Evolutionary conservation across 1,140 invertebrate genomes (phyloP).

Genomic region (Lepidostoma basale): DNA sequence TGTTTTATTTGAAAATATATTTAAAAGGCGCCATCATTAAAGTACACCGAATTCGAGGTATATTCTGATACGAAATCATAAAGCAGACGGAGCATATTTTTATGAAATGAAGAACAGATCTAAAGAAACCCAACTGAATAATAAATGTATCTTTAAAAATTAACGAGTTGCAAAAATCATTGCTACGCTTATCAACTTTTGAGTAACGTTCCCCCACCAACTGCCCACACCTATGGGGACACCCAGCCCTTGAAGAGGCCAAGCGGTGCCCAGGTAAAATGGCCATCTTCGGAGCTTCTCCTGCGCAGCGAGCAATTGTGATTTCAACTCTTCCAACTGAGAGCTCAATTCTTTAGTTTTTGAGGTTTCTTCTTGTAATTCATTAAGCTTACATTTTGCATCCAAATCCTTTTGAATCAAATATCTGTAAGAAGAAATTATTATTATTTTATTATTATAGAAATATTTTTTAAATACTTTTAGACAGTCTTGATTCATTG

Average conservation of each 20-base stretch:
- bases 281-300: slow-evolving; percentile 50
- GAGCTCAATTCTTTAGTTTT: neutral
- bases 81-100: too few relatives aligned
- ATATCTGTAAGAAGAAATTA: neutral
- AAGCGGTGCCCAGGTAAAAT: slow-evolving; percentile 11
- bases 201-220: slow-evolving; percentile 6
- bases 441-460: too few relatives aligned
- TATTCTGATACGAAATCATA: too few relatives aligned
- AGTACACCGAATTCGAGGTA: too few relatives aligned
- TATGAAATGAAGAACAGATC: too few relatives aligned
- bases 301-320: slow-evolving; percentile 48
- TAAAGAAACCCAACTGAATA: too few relatives aligned
- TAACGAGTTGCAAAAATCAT: slow-evolving; percentile 20
- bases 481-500: too few relatives aligned
- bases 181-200: slow-evolving; percentile 14
- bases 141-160: too few relatives aligned
- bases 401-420: neutral
- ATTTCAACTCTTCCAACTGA: slow-evolving; percentile 49
- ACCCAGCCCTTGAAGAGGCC: neutral
- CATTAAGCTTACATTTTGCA: neutral
- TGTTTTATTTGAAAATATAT: too few relatives aligned
- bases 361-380: slow-evolving; percentile 1
- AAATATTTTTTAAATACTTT: too few relatives aligned
- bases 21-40: too few relatives aligned
- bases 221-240: neutral